Conservation (phyloP, 1,140 invertebrate species). For the Drosophila arawakana region DNA sequence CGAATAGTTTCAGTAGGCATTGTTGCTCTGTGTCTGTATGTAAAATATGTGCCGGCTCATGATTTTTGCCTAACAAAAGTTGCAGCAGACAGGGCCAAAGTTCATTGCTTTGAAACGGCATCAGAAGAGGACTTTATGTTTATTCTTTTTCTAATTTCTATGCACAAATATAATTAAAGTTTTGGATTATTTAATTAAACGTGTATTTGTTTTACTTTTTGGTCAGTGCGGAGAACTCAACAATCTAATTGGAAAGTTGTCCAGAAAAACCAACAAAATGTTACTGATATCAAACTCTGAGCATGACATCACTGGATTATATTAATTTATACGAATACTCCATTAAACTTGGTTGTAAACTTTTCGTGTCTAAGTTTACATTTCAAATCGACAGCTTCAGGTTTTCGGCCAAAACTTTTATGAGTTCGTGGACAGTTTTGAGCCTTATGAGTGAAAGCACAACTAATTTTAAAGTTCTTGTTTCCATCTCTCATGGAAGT, state of each 20-base stretch:
- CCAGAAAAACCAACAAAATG: background rate
- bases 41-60: constrained; percentile 9
- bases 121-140: background rate
- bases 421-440: constrained; percentile 16
- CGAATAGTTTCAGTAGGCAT: constrained; percentile 11
- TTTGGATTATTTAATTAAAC: constrained; percentile 12
- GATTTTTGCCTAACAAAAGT: background rate
- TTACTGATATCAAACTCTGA: background rate
- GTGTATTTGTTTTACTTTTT: background rate
- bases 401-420: constrained; percentile 24
- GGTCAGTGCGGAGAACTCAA: background rate
- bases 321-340: constrained; percentile 16
- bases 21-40: constrained; percentile 2
- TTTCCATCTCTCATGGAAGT: background rate
- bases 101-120: constrained; percentile 8
- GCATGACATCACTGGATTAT: constrained; percentile 12
- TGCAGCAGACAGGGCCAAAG: constrained; percentile 2
- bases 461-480: constrained; percentile 15
- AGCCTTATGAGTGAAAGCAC: constrained; percentile 3
- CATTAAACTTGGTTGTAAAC: constrained; percentile 17
- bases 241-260: constrained; percentile 23
- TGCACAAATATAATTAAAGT: background rate
- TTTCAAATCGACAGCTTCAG: constrained; percentile 7
- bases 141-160: background rate
- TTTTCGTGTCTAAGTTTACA: constrained; percentile 18